These are phyloP conservation scores for Perca schrenkii DNA, from an alignment of 2,113 vertebrate species.

Conservation along the genomic window DNA sequence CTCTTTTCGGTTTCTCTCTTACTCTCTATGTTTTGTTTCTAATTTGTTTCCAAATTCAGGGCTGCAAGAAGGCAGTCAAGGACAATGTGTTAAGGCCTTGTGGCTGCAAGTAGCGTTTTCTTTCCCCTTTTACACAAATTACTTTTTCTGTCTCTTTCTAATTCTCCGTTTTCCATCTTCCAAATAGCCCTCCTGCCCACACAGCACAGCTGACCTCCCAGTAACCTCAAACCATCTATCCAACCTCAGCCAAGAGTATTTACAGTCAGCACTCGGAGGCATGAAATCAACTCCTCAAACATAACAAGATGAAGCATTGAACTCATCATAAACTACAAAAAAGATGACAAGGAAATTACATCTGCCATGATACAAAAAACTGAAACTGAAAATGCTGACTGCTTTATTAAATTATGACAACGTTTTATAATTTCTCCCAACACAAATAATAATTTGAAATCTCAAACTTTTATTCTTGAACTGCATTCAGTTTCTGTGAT, in stretches of 20 bases:
- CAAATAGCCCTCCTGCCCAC: conserved; percentile 32
- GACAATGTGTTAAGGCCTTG: conserved; percentile 59
- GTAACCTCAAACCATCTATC: conserved; percentile 53
- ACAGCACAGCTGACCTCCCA: conserved; percentile 56
- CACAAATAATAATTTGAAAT: conserved; percentile 13
- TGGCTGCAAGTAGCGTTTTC: conserved; percentile 21
- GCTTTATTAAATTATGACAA: conserved; percentile 7
- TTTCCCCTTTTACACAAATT: conserved; percentile 23
- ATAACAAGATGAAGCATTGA: conserved; percentile 26
- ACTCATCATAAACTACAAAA: conserved; percentile 9
- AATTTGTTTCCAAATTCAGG: conserved; percentile 76
- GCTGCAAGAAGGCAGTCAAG: conserved; percentile 40
- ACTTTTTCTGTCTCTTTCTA: conserved; percentile 1
- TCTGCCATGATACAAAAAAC: neutral
- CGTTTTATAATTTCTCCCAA: neutral
- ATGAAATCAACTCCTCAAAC: conserved; percentile 36
- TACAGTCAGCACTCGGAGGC: conserved; percentile 36
- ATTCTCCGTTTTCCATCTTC: conserved; percentile 40
- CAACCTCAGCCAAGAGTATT: conserved; percentile 32
- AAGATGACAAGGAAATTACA: neutral
- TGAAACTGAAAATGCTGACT: neutral
- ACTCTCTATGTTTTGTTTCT: conserved; percentile 50
- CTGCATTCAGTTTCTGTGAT: conserved; percentile 21
- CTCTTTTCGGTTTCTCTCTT: conserved; percentile 64
- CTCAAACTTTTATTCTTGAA: conserved; percentile 3